phyloP scores from a whole-genome alignment of 2,797 vertebrate genomes.

The Sebastes trivittatus region DNA sequence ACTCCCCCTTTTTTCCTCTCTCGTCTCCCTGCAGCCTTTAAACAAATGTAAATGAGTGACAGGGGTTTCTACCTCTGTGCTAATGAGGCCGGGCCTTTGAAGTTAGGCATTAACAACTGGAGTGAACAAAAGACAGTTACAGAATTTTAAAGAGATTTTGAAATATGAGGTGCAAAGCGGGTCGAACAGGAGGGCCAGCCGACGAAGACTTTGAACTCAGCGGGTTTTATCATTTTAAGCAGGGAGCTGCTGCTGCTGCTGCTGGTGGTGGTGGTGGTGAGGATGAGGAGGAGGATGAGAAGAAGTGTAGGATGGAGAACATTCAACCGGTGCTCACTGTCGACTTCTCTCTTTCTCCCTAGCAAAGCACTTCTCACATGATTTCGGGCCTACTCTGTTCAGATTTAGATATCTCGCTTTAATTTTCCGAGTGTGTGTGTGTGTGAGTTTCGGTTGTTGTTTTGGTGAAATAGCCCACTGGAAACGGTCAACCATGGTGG shows the following conservation, averaged over 20 bases:
- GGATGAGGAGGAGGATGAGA: constrained; percentile 60
- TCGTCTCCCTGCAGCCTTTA: constrained; percentile 79
- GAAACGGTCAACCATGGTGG: constrained; percentile 32
- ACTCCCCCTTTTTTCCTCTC: constrained; percentile 61
- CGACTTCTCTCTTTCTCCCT: constrained; percentile 15
- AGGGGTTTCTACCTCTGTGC: constrained; percentile 87
- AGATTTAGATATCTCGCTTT: constrained; percentile 26
- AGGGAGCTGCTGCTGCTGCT: constrained; percentile 60
- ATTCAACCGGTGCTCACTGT: constrained; percentile 68
- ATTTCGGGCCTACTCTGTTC: constrained; percentile 28
- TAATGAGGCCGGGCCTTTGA: constrained; percentile 88
- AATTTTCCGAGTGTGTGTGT: constrained; percentile 7
- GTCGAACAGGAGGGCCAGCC: constrained; percentile 78
- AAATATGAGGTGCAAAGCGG: constrained; percentile 83
- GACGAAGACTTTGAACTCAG: constrained; percentile 83
- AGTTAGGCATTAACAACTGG: constrained; percentile 86
- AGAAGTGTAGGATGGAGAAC: constrained; percentile 64
- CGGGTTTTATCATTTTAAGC: constrained; percentile 81
- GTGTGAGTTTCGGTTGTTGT: constrained; percentile 6
- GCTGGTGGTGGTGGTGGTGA: constrained; percentile 8
- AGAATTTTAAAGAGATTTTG: constrained; percentile 86
- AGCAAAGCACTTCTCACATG: constrained; percentile 23
- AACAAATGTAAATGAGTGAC: constrained; percentile 86
- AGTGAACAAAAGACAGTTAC: constrained; percentile 87
- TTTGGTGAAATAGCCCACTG: constrained; percentile 29